Base-by-base conservation (phyloP, 2,888 invertebrate species). In the Drosophila pegasa region DNA sequence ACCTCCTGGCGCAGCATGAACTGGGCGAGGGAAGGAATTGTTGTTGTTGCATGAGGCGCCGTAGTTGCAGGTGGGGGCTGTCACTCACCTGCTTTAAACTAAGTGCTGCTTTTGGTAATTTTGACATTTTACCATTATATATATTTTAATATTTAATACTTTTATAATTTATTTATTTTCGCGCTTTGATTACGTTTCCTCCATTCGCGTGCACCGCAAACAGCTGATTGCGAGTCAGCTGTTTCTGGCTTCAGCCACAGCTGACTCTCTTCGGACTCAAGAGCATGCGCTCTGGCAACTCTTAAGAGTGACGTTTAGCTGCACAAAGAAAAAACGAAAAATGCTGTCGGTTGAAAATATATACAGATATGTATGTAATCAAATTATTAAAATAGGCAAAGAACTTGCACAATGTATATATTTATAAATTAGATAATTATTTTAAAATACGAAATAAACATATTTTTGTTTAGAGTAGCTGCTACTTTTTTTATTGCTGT, bases 1-100 rank as follows among this genome's bases (percentile, higher is more conserved):
- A 97, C 97, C 92, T 97, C 95, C 92, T 95, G 95, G 12, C 96
- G 94, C 31, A 96, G 91, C 91, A 97, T 94, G 91, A 97, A 97
- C 97, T 97, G 91, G 14, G 1, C 0, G 20, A 0, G 8, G 25
- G 3, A 18, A 2, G 2, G 31, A 3, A 12, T 18, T 7, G 25
- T 18, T 25, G 2, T 18, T 7, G 25, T 18, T 25, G 2, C 9
- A 22, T 20, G 18, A 25, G 5, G 4, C 7, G 0, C 10, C 22
- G 0, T 10, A 1, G 0, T 14, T 52, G 2, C 10, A 6, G n/a
- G 7, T 27, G 14, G 5, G 14, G 7, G 12, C 88, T 55, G 1
- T 45, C 6, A 41, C 51, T 66, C 60, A 95, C 95, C 93, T 95
- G 95, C 90, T 95, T 95, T 47, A 95, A 92, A 87, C 90, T 94